These are phyloP conservation scores for Nesospiza acunhae DNA, from an alignment of 2,113 vertebrate species.

Conservation along the genomic window DNA sequence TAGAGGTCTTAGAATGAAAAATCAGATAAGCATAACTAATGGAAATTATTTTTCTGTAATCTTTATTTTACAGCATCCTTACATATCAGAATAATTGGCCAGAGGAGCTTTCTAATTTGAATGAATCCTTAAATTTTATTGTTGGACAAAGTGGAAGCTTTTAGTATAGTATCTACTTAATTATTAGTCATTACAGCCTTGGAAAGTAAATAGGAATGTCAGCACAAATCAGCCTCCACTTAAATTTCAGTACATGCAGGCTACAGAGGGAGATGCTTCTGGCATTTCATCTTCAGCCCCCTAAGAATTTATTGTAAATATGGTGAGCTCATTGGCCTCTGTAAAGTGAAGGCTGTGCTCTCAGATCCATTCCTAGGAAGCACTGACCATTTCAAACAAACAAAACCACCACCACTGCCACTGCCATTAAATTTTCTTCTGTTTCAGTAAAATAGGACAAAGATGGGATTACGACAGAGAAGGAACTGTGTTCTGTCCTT, in stretches of 20 bases:
- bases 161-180: not conserved
- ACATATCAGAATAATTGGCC: not conserved
- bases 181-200: not conserved
- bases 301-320: not conserved
- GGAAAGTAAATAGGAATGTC: conserved; percentile 15
- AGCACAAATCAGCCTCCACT: conserved; percentile 1
- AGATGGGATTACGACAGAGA: not conserved
- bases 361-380: not conserved
- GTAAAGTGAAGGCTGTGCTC: not conserved
- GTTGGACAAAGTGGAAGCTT: not conserved
- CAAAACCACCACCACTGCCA: not conserved
- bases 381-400: not conserved
- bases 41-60: not conserved
- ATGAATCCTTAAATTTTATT: not conserved
- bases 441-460: not conserved
- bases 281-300: not conserved
- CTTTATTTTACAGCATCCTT: not conserved
- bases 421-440: not conserved
- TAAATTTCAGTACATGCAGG: not conserved
- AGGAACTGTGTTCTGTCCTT: not conserved
- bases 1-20: not conserved
- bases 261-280: not conserved
- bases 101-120: not conserved
- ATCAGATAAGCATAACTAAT: not conserved
- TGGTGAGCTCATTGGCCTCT: not conserved